These are phyloP conservation scores for Perizoma affinitatum DNA, from an alignment of 2,888 invertebrate genomes.

Conservation along the genomic window DNA sequence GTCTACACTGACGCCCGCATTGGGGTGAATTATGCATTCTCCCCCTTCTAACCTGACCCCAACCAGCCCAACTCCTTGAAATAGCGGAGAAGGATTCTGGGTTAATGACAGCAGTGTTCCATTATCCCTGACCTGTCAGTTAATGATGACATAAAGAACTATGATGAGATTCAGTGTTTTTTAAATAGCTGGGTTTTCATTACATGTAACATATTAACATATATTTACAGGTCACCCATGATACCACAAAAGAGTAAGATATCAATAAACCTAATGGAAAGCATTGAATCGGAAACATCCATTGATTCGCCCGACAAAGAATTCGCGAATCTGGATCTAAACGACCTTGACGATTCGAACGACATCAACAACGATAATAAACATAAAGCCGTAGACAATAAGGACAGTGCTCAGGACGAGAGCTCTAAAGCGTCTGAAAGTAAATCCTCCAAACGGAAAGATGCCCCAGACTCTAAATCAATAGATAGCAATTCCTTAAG, in stretches of 20 bases:
- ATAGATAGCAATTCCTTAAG: constrained; percentile 55
- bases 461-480: constrained; percentile 60
- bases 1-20: too few species aligned
- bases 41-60: too few species aligned
- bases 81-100: too few species aligned
- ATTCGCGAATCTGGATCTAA: constrained; percentile 73
- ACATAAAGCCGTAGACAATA: constrained; percentile 47
- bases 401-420: constrained; percentile 29
- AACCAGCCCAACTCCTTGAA: too few species aligned
- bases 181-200: too few species aligned
- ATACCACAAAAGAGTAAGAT: constrained; percentile 76
- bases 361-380: constrained; percentile 57
- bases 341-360: constrained; percentile 69
- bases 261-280: constrained; percentile 81
- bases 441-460: constrained; percentile 44
- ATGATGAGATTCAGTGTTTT: too few species aligned
- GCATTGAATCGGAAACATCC: constrained; percentile 80
- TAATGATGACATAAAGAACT: too few species aligned
- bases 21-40: too few species aligned
- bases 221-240: constrained; percentile 76
- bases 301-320: constrained; percentile 79
- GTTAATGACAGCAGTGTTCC: too few species aligned
- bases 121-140: too few species aligned
- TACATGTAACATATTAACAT: too few species aligned
- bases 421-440: constrained; percentile 21